These are phyloP conservation scores for Lasius fuliginosus DNA, from an alignment of 2,888 invertebrate species.

Conservation along the genomic window DNA sequence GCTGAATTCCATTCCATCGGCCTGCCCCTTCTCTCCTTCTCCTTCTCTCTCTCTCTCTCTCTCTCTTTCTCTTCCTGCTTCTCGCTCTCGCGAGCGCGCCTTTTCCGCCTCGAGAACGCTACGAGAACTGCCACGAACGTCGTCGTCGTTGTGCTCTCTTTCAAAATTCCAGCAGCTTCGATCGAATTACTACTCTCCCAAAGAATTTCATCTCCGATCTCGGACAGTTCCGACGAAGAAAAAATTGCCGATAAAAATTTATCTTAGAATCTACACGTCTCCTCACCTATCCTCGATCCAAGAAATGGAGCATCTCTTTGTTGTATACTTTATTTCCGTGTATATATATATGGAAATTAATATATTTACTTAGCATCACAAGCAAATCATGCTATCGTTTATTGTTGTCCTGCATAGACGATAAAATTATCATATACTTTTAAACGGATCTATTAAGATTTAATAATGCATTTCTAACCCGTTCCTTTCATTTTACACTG, in stretches of 20 bases:
- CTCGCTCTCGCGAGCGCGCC: conserved; percentile 32
- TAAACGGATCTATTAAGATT: not conserved
- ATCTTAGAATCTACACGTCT: not conserved
- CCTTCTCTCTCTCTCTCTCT: conserved; percentile 23
- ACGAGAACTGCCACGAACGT: conserved; percentile 44
- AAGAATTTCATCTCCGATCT: not conserved
- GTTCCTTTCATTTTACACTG: not conserved
- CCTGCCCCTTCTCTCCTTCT: conserved; percentile 28
- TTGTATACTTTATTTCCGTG: too few relatives aligned
- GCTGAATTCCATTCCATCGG: conserved; percentile 76
- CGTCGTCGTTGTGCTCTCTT: conserved; percentile 48
- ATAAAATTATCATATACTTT: too few relatives aligned
- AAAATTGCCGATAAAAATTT: not conserved
- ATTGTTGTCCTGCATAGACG: too few relatives aligned
- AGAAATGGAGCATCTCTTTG: not conserved
- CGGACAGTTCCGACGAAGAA: not conserved
- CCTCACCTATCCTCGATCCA: not conserved
- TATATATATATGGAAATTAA: not conserved
- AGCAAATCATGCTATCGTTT: too few relatives aligned
- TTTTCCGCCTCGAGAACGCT: conserved; percentile 45
- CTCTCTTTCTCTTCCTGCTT: conserved; percentile 33
- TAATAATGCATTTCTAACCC: not conserved
- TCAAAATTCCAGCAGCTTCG: conserved; percentile 40
- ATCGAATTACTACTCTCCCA: conserved; percentile 7
- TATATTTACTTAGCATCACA: too few relatives aligned